Base-by-base conservation (phyloP, 2,888 invertebrate genomes). In the Taenaris catops region DNA sequence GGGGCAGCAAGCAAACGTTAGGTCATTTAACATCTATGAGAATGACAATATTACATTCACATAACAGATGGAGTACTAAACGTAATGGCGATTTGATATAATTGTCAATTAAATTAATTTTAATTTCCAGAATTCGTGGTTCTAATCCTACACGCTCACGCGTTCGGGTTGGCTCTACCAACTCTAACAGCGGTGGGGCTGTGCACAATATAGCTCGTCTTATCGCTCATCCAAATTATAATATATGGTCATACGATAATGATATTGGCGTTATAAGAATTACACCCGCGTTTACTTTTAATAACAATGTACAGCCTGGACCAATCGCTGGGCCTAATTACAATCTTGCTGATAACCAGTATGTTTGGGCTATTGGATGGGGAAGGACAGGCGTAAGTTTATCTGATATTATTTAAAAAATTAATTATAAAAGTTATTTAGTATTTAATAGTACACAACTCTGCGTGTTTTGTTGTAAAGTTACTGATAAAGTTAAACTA, bases 281-380 rank as follows among this genome's bases (percentile, higher is more conserved):
- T 8, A 5, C 31, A 2, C 8, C 23, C 2, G 31, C 23, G 2
- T 19, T 31, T n/a, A 2, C 9, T 1, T 23, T 23, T 1, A 12
- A 8, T 0, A 9, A 9, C n/a, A 16, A 16, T 9, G 31, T 23
- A 0, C 6, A 16, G 4, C 9, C 14, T 9, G 31, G 31, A 5
- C 16, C 31, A 3, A 31, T 31, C 9, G 4, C 31, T 7, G 31
- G 21, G 6, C 1, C 23, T 3, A 31, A 23, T 7, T 31, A 11
- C n/a, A 5, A 16, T 6, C 1, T 31, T n/a, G n/a, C 31, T 6
- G 23, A 31, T 4, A 23, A 23, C 23, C 14, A 14, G 3, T 6
- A 9, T 2, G 31, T 23, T 8, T 23, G 21, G 31, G 8, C 31
- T 4, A 16, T 31, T 5, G 31, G 31, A 31, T 31, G 31, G 31